Conservation (phyloP, 2,888 invertebrate species). For the Allolobophora icterica region DNA sequence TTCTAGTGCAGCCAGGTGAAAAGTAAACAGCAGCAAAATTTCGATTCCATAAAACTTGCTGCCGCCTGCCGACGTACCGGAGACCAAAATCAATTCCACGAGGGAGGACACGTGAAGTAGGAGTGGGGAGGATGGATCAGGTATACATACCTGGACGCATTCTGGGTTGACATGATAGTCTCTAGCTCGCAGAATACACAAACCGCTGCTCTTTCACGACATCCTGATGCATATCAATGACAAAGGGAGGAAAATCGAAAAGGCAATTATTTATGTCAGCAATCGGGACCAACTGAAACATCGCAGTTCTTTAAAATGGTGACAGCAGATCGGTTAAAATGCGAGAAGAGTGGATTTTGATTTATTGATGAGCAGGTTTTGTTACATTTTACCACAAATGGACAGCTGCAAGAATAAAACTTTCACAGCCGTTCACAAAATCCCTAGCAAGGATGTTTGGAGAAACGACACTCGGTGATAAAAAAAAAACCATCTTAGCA, state of each 20-base stretch:
- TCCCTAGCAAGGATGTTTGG: background rate
- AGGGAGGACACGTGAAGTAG: background rate
- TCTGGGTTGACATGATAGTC: background rate
- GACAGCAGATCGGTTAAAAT: conserved; percentile 13
- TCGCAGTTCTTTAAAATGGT: background rate
- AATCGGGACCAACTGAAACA: background rate
- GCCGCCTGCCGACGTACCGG: background rate
- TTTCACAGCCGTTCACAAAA: background rate
- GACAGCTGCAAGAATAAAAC: background rate
- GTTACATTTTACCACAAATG: background rate
- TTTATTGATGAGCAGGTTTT: background rate
- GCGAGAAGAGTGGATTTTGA: background rate
- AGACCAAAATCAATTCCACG: background rate
- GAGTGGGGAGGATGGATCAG: background rate
- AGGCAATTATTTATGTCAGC: conserved; percentile 12
- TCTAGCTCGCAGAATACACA: background rate
- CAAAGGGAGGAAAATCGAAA: conserved; percentile 24
- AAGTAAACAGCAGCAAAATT: background rate
- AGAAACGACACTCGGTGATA: too few species aligned
- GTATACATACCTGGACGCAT: background rate
- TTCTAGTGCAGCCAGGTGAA: background rate
- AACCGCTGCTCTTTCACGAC: background rate
- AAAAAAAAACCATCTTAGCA: too few species aligned
- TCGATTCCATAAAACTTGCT: background rate
- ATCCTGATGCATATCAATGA: background rate